Evolutionary conservation across 2,888 invertebrate genomes (phyloP).

Genomic region (Melolontha melolontha): DNA sequence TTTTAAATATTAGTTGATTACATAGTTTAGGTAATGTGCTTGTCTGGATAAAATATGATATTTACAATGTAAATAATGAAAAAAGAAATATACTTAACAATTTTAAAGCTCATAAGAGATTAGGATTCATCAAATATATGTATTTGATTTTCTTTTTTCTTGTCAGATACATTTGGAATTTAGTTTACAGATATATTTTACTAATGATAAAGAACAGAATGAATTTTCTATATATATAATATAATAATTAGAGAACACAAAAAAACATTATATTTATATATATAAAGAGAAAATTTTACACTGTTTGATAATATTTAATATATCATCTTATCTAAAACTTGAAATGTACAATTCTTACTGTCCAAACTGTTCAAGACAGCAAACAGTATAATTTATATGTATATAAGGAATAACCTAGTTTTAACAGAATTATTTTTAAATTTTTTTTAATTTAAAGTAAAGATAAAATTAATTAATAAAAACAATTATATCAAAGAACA

Average conservation of each 20-base stretch:
- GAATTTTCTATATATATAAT: constrained; percentile 36
- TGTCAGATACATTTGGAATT: constrained; percentile 40
- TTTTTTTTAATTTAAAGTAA: constrained; percentile 23
- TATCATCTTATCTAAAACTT: constrained; percentile 55
- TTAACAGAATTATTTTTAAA: constrained; percentile 4
- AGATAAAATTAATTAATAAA: constrained; percentile 46
- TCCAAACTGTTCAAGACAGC: constrained; percentile 61
- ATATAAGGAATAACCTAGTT: constrained; percentile 15
- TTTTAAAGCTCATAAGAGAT: constrained; percentile 57
- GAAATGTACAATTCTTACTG: constrained; percentile 60
- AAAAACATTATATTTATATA: constrained; percentile 39
- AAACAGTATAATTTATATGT: constrained; percentile 32
- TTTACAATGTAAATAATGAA: constrained; percentile 66
- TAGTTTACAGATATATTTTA: constrained; percentile 36
- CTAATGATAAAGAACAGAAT: constrained; percentile 41
- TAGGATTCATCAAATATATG: constrained; percentile 49
- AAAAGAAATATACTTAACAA: constrained; percentile 63
- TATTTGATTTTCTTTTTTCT: constrained; percentile 33
- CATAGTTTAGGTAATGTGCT: constrained; percentile 66
- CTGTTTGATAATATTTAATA: constrained; percentile 46
- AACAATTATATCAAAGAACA: constrained; percentile 29
- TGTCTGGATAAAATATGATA: constrained; percentile 66
- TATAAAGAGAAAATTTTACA: constrained; percentile 45
- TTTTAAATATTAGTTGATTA: constrained; percentile 67
- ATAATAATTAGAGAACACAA: constrained; percentile 48